These are phyloP conservation scores for Nymphicus hollandicus DNA, from an alignment of 2,113 vertebrate species.

Conservation along the genomic window DNA sequence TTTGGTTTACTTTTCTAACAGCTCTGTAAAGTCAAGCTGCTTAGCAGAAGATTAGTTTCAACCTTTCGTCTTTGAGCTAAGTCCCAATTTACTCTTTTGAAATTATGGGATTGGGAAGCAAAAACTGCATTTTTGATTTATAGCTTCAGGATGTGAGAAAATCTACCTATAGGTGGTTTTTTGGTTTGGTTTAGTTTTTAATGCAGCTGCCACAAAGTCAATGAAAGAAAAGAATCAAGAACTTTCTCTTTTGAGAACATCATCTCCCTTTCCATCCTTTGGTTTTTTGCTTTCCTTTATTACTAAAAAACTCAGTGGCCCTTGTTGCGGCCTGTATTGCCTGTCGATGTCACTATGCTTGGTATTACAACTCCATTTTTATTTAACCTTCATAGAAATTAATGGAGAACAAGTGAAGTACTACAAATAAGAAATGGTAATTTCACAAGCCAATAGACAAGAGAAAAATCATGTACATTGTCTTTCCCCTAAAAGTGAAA, in stretches of 20 bases:
- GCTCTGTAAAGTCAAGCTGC: neutral
- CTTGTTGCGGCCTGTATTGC: neutral
- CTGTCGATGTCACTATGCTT: neutral
- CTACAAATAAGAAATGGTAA: neutral
- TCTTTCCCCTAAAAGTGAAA: neutral
- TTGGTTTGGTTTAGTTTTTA: neutral
- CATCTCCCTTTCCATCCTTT: neutral
- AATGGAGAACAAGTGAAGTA: neutral
- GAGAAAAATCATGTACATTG: neutral
- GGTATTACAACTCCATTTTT: neutral
- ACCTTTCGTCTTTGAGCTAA: neutral
- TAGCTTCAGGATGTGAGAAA: neutral
- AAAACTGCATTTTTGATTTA: neutral
- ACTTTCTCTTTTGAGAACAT: neutral
- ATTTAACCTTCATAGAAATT: conserved; percentile 4
- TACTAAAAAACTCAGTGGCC: neutral
- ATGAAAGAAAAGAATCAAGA: neutral
- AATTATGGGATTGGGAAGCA: neutral
- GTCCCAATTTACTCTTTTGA: neutral
- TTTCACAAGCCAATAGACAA: conserved; percentile 5
- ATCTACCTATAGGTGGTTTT: neutral
- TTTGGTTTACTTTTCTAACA: neutral
- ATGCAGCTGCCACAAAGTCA: neutral
- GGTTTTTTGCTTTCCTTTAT: neutral
- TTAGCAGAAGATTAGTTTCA: neutral